A percentile compares a stretch with the other conserved stretches of the same genome.
phyloP scores from a whole-genome alignment of 2,888 invertebrate genomes.

The Spialia ferax region DNA sequence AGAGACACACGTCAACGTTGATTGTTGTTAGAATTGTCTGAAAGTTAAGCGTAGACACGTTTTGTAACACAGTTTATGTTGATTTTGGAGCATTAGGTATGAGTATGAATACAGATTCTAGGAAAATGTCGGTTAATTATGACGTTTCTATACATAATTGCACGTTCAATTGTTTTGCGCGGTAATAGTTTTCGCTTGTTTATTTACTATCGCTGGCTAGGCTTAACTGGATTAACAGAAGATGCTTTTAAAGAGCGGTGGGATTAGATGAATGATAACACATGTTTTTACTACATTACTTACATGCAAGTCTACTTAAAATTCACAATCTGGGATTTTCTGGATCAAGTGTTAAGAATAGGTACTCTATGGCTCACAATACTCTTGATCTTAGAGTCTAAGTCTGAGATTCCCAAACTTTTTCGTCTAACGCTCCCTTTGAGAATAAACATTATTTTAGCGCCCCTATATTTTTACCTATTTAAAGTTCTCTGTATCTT shows the following conservation, averaged over 20 bases:
- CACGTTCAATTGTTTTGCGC: background rate
- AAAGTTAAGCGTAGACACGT: background rate
- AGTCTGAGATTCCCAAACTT: too few relatives aligned
- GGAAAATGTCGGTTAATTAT: background rate
- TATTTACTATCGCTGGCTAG: background rate
- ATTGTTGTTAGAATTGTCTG: conserved; percentile 19
- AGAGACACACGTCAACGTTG: conserved; percentile 21
- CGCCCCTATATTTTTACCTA: too few relatives aligned
- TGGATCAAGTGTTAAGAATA: too few relatives aligned
- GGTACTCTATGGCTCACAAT: too few relatives aligned
- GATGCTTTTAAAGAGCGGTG: background rate
- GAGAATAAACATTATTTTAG: too few relatives aligned
- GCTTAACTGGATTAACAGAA: background rate
- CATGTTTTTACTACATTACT: background rate
- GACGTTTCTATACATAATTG: background rate
- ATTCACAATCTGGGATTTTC: too few relatives aligned
- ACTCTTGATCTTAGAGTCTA: too few relatives aligned
- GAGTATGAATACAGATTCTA: background rate
- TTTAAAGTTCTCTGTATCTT: too few relatives aligned
- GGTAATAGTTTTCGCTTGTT: background rate
- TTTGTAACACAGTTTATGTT: background rate
- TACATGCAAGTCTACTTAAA: too few relatives aligned
- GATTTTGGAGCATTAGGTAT: background rate
- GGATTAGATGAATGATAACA: background rate
- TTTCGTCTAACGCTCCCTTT: too few relatives aligned